These are phyloP conservation scores for Turdus rufiventris DNA, from an alignment of 2,113 vertebrate species.

Conservation along the genomic window DNA sequence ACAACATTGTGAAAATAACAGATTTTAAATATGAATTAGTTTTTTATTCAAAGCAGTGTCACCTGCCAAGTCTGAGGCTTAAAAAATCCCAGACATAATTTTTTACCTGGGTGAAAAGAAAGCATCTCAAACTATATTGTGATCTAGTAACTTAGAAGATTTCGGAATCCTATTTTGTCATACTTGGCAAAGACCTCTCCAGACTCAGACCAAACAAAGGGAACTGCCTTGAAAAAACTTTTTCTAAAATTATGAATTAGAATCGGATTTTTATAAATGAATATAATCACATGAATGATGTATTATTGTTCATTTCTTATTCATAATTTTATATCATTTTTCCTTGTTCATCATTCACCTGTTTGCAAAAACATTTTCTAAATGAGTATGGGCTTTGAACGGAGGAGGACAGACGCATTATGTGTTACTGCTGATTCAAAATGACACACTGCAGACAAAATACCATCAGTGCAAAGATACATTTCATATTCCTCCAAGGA, in stretches of 20 bases:
- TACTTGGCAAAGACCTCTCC: conserved; percentile 26
- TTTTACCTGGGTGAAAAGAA: background rate
- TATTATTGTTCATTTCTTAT: background rate
- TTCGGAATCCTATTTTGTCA: conserved; percentile 39
- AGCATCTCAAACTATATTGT: background rate
- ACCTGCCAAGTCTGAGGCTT: conserved; percentile 22
- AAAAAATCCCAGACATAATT: background rate
- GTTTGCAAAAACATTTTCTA: background rate
- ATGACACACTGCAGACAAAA: conserved; percentile 13
- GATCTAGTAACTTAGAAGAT: conserved; percentile 20
- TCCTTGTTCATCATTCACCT: background rate
- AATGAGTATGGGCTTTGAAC: background rate
- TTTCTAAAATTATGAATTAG: background rate
- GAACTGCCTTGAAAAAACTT: background rate
- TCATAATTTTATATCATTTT: background rate
- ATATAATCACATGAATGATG: background rate
- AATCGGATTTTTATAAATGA: background rate
- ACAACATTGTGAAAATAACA: background rate
- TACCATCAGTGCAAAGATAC: background rate
- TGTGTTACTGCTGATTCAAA: conserved; percentile 38
- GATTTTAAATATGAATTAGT: background rate
- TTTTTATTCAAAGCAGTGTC: background rate
- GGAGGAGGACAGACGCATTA: background rate
- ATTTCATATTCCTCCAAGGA: conserved; percentile 25
- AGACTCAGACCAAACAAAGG: conserved; percentile 42